phyloP scores from a whole-genome alignment of 1,140 invertebrate species.

The Mesaphorura yosii region DNA sequence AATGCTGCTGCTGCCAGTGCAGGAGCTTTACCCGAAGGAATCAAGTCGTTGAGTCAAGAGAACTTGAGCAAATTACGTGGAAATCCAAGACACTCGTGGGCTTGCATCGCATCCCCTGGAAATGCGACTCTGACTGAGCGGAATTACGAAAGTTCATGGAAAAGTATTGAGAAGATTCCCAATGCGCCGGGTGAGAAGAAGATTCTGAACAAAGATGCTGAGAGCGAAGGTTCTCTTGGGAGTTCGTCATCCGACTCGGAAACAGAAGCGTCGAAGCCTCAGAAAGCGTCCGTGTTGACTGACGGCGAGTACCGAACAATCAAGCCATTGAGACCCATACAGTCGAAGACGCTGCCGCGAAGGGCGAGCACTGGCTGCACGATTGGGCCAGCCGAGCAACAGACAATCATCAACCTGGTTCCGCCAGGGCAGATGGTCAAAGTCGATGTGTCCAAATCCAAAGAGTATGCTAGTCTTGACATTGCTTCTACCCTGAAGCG shows the following conservation, averaged over 20 bases:
- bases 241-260: conserved; percentile 20
- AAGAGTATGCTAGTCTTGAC: conserved; percentile 33
- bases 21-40: conserved; percentile 7
- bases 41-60: conserved; percentile 37
- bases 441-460: conserved; percentile 47
- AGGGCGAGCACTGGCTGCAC: conserved; percentile 27
- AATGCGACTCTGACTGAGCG: conserved; percentile 30
- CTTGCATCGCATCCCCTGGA: conserved; percentile 30
- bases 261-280: conserved; percentile 11
- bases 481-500: conserved; percentile 13
- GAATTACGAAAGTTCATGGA: conserved; percentile 38
- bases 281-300: conserved; percentile 11
- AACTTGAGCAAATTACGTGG: conserved; percentile 34
- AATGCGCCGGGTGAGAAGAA: background rate
- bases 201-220: conserved; percentile 2
- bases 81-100: conserved; percentile 35
- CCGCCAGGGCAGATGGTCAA: conserved; percentile 60
- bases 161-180: conserved; percentile 30
- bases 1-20: conserved; percentile 17
- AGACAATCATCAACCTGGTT: conserved; percentile 29
- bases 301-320: conserved; percentile 32
- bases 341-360: conserved; percentile 28
- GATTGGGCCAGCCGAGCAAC: conserved; percentile 27
- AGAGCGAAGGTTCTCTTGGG: conserved; percentile 23
- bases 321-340: conserved; percentile 32